Evolutionary conservation across 1,140 invertebrate genomes (phyloP).

Genomic region (Monochamus saltuarius): DNA sequence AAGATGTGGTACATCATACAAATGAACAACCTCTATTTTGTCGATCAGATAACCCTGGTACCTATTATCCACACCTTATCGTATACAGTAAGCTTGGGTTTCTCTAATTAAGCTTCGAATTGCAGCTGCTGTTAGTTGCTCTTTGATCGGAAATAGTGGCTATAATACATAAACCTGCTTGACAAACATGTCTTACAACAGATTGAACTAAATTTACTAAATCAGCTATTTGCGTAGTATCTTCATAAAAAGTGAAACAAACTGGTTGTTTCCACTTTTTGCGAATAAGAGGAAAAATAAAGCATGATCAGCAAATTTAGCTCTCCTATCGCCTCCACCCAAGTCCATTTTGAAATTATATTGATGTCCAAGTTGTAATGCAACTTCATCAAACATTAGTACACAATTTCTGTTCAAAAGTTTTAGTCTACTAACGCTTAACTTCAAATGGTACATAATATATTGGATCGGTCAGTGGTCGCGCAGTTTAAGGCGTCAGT

Average conservation of each 20-base stretch:
- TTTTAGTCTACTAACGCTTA: conserved; percentile 3
- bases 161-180: no score
- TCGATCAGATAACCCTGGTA: conserved; percentile 25
- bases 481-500: no score
- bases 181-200: no score
- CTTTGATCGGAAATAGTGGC: no score
- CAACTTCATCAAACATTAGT: conserved; percentile 1
- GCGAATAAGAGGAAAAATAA: conserved; percentile 9
- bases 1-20: conserved; percentile 28
- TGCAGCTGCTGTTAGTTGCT: no score
- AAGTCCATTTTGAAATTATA: conserved; percentile 8
- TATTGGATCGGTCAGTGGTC: no score
- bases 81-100: neutral
- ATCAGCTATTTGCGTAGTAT: neutral
- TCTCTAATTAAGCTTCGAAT: no score
- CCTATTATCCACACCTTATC: neutral
- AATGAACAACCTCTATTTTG: conserved; percentile 19
- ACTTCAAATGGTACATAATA: no score
- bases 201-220: no score
- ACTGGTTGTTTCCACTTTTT: conserved; percentile 17
- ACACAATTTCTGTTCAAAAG: conserved; percentile 5
- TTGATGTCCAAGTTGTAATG: conserved; percentile 4
- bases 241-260: conserved; percentile 19
- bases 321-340: neutral
- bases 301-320: conserved; percentile 16